These are phyloP conservation scores for Drosophila cracens DNA, from an alignment of 2,888 invertebrate species.

Conservation along the genomic window DNA sequence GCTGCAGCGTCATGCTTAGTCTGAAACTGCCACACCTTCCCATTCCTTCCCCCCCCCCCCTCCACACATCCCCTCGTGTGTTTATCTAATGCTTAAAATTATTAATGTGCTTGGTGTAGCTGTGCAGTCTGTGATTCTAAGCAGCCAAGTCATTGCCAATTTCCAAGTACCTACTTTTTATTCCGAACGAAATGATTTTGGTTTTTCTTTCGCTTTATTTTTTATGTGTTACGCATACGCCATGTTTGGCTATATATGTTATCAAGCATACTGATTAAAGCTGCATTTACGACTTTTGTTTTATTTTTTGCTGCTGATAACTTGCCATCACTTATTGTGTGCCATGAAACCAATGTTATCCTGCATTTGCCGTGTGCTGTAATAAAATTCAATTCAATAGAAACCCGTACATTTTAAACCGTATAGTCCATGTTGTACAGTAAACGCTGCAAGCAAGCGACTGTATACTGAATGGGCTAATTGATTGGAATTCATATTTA, in stretches of 20 bases:
- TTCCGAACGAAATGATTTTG: conserved; percentile 19
- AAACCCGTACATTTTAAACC: not conserved
- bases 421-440: conserved; percentile 2
- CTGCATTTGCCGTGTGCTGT: not conserved
- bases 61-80: conserved; percentile 17
- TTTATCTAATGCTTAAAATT: conserved; percentile 67
- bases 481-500: conserved; percentile 32
- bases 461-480: conserved; percentile 9
- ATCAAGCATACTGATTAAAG: conserved; percentile 33
- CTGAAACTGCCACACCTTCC: conserved; percentile 5
- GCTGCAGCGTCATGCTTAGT: conserved; percentile 59
- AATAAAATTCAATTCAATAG: conserved; percentile 31
- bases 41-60: too few relatives aligned
- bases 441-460: conserved; percentile 1
- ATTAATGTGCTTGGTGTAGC: conserved; percentile 55
- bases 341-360: conserved; percentile 16
- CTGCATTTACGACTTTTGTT: conserved; percentile 36
- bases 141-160: conserved; percentile 53
- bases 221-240: conserved; percentile 44
- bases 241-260: conserved; percentile 26
- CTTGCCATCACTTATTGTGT: conserved; percentile 6
- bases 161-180: conserved; percentile 33
- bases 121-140: conserved; percentile 32
- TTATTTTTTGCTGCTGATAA: conserved; percentile 23
- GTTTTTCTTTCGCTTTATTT: conserved; percentile 6